Conservation (phyloP, 2,888 invertebrate species). For the Actias luna region DNA sequence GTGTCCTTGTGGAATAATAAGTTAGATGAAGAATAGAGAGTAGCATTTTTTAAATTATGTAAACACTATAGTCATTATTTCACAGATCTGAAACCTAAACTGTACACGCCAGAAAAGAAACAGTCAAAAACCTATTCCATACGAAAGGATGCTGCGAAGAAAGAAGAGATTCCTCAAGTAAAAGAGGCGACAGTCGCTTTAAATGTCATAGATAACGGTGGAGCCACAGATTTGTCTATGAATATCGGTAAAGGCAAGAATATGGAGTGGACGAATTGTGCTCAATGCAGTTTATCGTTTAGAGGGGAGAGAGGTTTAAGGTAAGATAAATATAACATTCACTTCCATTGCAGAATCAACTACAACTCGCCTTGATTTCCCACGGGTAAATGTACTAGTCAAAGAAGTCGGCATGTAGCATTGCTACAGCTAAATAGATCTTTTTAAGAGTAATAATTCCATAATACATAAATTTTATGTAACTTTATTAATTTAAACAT, state of each 20-base stretch:
- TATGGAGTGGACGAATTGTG: slow-evolving; percentile 47
- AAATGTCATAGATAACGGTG: slow-evolving; percentile 19
- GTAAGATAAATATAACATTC: slow-evolving; percentile 38
- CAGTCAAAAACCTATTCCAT: slow-evolving; percentile 27
- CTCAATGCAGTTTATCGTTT: slow-evolving; percentile 56
- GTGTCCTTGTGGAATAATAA: too few relatives aligned
- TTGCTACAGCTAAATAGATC: too few relatives aligned
- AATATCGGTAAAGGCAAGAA: slow-evolving; percentile 30
- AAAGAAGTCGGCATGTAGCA: too few relatives aligned
- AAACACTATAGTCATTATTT: slow-evolving; percentile 17
- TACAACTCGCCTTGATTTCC: too few relatives aligned
- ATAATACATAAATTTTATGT: too few relatives aligned
- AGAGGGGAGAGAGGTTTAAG: slow-evolving; percentile 64
- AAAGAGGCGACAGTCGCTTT: slow-evolving; percentile 20
- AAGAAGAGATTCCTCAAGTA: slow-evolving; percentile 19
- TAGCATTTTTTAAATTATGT: background rate
- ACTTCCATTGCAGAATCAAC: too few relatives aligned
- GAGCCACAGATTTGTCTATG: slow-evolving; percentile 21
- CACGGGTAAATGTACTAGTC: too few relatives aligned
- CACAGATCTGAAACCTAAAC: slow-evolving; percentile 63
- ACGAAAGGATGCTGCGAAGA: slow-evolving; percentile 19
- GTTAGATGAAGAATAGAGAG: too few relatives aligned
- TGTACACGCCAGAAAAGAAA: slow-evolving; percentile 43
- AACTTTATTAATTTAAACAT: too few relatives aligned
- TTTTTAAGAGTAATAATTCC: too few relatives aligned